Percentiles rank a stretch among this genome's conserved stretches.
These are phyloP conservation scores for Lepus americanus DNA, from an alignment of 2,113 vertebrate species.

Conservation along the genomic window DNA sequence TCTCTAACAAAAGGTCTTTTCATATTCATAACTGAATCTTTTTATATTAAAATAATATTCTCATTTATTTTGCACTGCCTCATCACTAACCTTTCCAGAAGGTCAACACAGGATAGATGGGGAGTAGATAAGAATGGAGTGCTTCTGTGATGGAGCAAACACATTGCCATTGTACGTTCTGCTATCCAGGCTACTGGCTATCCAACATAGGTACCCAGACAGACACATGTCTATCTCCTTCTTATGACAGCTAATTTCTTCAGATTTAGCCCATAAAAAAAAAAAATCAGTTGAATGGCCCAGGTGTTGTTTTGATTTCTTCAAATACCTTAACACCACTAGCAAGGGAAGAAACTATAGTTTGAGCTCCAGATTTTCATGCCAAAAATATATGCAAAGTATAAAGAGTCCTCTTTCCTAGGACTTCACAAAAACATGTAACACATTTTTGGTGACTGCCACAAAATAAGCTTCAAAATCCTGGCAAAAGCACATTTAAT, in stretches of 20 bases:
- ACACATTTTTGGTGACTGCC: background rate
- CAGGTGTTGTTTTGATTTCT: background rate
- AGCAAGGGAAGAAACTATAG: background rate
- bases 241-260: background rate
- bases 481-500: conserved; percentile 25
- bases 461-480: conserved; percentile 9
- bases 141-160: background rate
- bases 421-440: background rate
- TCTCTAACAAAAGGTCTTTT: background rate
- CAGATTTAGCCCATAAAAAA: background rate
- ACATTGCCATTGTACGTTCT: rapidly evolving
- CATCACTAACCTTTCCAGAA: background rate
- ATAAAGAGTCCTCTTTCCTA: background rate
- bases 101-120: background rate
- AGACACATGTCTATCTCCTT: background rate
- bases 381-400: background rate
- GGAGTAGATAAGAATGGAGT: background rate
- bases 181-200: background rate
- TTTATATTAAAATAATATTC: background rate
- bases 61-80: background rate
- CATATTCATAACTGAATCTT: background rate
- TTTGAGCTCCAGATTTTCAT: background rate
- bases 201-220: background rate
- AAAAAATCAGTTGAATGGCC: background rate
- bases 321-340: background rate